Conservation (phyloP, 2,888 invertebrate genomes). For the Gibbula magus region DNA sequence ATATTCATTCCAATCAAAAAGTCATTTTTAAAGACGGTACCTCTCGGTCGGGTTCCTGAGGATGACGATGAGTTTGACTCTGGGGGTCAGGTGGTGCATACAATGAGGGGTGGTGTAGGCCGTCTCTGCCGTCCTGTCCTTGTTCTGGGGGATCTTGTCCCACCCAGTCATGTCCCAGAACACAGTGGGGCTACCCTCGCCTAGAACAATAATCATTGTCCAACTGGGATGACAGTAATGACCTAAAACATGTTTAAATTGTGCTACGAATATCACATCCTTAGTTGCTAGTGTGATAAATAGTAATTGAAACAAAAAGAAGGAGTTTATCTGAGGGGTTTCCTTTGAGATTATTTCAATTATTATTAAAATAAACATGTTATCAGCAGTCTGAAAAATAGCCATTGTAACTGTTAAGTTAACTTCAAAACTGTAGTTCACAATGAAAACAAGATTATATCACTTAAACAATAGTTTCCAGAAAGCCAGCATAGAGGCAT, state of each 20-base stretch:
- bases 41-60: conserved; percentile 44
- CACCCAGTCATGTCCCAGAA: conserved; percentile 53
- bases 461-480: neutral
- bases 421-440: too few species aligned
- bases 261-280: too few species aligned
- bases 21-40: conserved; percentile 13
- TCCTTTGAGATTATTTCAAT: too few species aligned
- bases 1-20: neutral
- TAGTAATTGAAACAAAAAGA: too few species aligned
- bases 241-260: too few species aligned
- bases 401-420: too few species aligned
- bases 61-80: conserved; percentile 38
- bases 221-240: too few species aligned
- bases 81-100: conserved; percentile 43
- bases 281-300: too few species aligned
- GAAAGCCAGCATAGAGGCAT: too few species aligned
- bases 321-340: neutral
- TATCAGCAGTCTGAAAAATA: too few species aligned
- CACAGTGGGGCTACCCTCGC: conserved; percentile 49
- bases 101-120: conserved; percentile 39
- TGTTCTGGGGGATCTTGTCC: conserved; percentile 44
- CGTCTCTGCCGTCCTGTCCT: neutral
- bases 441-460: too few species aligned
- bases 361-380: too few species aligned
- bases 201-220: conserved; percentile 24